Conservation (phyloP, 2,797 vertebrate genomes). For the Lepus townsendii region DNA sequence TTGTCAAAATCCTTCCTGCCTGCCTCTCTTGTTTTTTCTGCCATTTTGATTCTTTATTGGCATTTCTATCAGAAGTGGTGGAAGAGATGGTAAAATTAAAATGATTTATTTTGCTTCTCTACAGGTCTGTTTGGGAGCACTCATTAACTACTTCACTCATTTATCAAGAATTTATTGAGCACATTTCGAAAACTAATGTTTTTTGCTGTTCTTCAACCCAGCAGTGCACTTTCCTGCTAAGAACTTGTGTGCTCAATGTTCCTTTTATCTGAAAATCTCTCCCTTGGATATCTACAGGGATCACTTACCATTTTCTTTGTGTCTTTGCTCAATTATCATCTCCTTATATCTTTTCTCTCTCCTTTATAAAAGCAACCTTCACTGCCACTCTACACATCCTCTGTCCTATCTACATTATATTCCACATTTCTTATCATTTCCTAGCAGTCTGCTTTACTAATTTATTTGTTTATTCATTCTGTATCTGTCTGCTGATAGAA, state of each 20-base stretch:
- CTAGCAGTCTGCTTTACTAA: neutral
- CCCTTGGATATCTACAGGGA: neutral
- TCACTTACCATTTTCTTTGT: neutral
- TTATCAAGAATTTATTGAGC: constrained; percentile 39
- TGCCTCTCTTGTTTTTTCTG: constrained; percentile 48
- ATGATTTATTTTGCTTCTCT: constrained; percentile 68
- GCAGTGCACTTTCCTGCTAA: neutral
- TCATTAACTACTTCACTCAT: constrained; percentile 47
- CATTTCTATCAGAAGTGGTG: constrained; percentile 53
- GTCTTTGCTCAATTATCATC: constrained; percentile 16
- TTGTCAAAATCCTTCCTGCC: neutral
- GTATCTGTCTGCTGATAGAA: neutral
- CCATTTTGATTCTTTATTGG: constrained; percentile 49
- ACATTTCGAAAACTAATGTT: constrained; percentile 3
- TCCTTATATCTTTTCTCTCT: neutral
- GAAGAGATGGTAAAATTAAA: constrained; percentile 61
- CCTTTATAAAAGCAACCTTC: neutral
- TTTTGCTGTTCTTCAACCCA: neutral
- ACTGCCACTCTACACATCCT: neutral
- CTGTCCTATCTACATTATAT: neutral
- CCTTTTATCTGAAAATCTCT: constrained; percentile 19
- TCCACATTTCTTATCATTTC: neutral
- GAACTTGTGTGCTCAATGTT: neutral
- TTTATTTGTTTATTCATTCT: neutral
- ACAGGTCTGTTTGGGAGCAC: neutral